phyloP scores from a whole-genome alignment of 2,888 invertebrate genomes.

The Lithophane leautieri region DNA sequence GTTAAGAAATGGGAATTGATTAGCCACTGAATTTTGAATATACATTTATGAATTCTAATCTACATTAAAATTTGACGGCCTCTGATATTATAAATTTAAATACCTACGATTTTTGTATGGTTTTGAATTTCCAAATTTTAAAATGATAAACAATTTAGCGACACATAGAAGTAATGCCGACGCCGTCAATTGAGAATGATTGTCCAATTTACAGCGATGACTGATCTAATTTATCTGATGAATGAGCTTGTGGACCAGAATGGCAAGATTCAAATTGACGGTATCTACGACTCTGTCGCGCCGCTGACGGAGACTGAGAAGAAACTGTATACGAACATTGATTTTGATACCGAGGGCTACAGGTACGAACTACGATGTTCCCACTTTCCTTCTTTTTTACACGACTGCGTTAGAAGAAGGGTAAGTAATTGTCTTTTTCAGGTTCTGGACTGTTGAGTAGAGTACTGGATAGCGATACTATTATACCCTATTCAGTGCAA shows the following conservation, averaged over 20 bases:
- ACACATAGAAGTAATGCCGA: slow-evolving; percentile 11
- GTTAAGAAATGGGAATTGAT: slow-evolving; percentile 5
- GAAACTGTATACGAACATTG: slow-evolving; percentile 94
- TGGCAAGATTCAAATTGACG: slow-evolving; percentile 96
- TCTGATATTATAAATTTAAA: slow-evolving; percentile 7
- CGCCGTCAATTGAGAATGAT: slow-evolving; percentile 48
- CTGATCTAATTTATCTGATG: slow-evolving; percentile 96
- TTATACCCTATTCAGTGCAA: not conserved
- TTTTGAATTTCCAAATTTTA: slow-evolving; percentile 8
- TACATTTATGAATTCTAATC: slow-evolving; percentile 9
- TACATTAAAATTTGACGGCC: slow-evolving; percentile 2
- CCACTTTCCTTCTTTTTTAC: not conserved
- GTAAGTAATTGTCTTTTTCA: not conserved
- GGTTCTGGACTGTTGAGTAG: not conserved
- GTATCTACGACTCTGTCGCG: slow-evolving; percentile 95
- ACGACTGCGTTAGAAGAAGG: not conserved
- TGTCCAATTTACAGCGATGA: slow-evolving; percentile 92
- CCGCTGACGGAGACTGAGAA: slow-evolving; percentile 93
- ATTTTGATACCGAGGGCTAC: slow-evolving; percentile 96
- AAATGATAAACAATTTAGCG: slow-evolving; percentile 18
- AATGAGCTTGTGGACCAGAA: slow-evolving; percentile 95
- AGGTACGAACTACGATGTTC: slow-evolving; percentile 80
- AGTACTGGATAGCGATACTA: not conserved
- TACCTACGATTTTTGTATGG: slow-evolving; percentile 9
- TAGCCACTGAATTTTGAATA: slow-evolving; percentile 22